Evolutionary conservation across 2,888 invertebrate genomes (phyloP).

Genomic region (Ametastegia equiseti): DNA sequence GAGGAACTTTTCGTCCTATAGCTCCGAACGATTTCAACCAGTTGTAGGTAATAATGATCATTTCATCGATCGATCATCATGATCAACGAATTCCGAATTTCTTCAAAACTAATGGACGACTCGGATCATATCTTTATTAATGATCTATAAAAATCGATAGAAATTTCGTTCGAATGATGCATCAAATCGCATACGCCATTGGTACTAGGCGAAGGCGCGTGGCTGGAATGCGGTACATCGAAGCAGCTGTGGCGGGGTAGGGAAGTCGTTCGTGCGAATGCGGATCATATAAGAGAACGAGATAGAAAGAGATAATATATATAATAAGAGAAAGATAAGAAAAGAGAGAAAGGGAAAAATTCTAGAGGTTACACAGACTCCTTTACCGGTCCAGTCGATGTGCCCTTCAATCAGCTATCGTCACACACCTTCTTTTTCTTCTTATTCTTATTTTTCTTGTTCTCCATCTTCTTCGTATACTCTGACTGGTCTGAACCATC

Average conservation of each 20-base stretch:
- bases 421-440: slow-evolving; percentile 53
- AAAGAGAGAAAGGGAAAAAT: slow-evolving; percentile 26
- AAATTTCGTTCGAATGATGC: not conserved
- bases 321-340: slow-evolving; percentile 54
- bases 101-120: no score
- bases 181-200: slow-evolving; percentile 62
- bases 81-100: no score
- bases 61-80: no score
- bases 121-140: no score
- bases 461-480: not conserved
- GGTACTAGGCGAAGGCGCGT: slow-evolving; percentile 71
- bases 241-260: slow-evolving; percentile 54
- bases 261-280: slow-evolving; percentile 62
- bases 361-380: slow-evolving; percentile 46
- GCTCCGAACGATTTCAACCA: no score
- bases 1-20: no score
- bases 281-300: slow-evolving; percentile 61
- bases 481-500: no score
- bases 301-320: no score
- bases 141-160: not conserved
- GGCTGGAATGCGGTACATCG: slow-evolving; percentile 72
- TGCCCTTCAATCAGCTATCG: slow-evolving; percentile 65
- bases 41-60: no score
- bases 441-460: no score
- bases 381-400: slow-evolving; percentile 49